These are phyloP conservation scores for Petrocephalus microphthalmus DNA, from an alignment of 2,113 vertebrate species.

Conservation along the genomic window DNA sequence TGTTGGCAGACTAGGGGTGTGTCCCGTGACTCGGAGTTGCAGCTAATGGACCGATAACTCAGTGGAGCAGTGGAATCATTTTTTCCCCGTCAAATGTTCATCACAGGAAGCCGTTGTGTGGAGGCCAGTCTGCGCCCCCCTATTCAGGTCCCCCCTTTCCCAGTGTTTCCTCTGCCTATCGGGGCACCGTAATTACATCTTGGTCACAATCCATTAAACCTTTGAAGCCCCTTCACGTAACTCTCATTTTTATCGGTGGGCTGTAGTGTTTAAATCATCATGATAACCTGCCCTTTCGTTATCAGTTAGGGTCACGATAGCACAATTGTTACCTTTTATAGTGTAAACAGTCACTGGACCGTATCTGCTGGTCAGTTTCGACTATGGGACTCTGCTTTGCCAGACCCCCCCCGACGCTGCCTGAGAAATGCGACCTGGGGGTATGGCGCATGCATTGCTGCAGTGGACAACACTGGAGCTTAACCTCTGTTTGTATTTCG, in stretches of 20 bases:
- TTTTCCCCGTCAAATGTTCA: not conserved
- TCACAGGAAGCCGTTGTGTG: not conserved
- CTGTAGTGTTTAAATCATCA: not conserved
- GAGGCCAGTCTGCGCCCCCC: not conserved
- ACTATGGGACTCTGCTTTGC: slow-evolving; percentile 43
- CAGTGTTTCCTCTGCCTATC: not conserved
- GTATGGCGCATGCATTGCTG: slow-evolving; percentile 32
- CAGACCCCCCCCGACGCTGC: slow-evolving; percentile 32
- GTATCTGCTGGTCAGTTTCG: slow-evolving; percentile 45
- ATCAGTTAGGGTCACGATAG: not conserved
- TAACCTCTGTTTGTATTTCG: not conserved
- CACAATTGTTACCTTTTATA: not conserved
- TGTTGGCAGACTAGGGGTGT: not conserved
- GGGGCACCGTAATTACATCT: slow-evolving; percentile 22
- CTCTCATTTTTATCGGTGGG: slow-evolving; percentile 25
- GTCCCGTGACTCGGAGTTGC: not conserved
- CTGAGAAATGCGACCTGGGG: slow-evolving; percentile 59
- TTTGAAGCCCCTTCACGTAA: slow-evolving; percentile 40
- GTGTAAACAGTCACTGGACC: not conserved
- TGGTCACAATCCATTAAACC: slow-evolving; percentile 54
- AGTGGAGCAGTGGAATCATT: not conserved
- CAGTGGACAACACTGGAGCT: slow-evolving; percentile 37
- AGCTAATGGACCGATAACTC: not conserved
- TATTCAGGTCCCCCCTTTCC: not conserved
- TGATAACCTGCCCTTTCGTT: not conserved